Evolutionary conservation across 2,888 invertebrate genomes (phyloP), one percentile per base, ranked within the genome.

Genomic region (Nemapogon koenigi): DNA sequence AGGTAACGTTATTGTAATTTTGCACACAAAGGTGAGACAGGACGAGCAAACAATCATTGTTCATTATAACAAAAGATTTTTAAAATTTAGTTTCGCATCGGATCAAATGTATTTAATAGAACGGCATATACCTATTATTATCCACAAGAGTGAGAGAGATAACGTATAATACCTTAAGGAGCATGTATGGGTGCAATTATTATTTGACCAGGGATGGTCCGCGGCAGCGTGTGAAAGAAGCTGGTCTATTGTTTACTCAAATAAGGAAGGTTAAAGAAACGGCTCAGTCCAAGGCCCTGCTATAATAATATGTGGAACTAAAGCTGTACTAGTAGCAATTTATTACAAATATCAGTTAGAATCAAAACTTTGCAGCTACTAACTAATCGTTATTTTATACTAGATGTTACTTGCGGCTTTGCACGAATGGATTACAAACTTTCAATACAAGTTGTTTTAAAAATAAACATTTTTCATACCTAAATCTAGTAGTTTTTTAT

Each of bases 11-110:
- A 78, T 76, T 76, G 76, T 76, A 76, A 78, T 76, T 76, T 76
- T 55, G 72, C 75, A 72, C 75, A 78, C 76, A 76, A 75, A 78
- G 66, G 51, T 67, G 70, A 70, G 68, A 70, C 63, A 67, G 75
- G 68, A 73, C 73, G 70, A 63, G 69, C 76, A 75, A 76, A 78
- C 75, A 76, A 76, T 78, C 73, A 75, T 75, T 76, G 76, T 76
- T 75, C 73, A 75, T 78, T 76, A 72, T 73, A 71, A 78, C 75
- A 78, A 78, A 76, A 75, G 78, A 62, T 72, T 69, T 72, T 63
- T 62, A 69, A 73, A 73, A 70, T 73, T 76, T 67, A 67, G 71
- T 68, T 73, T 76, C 73, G 71, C 68, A 63, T 70, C 68, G 67
- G 67, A 76, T 78, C 75, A 73, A 73, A 75, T 70, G 66, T 62